Evolutionary conservation across 2,113 vertebrate genomes (phyloP).

Genomic region (Nycticryphes semicollaris): DNA sequence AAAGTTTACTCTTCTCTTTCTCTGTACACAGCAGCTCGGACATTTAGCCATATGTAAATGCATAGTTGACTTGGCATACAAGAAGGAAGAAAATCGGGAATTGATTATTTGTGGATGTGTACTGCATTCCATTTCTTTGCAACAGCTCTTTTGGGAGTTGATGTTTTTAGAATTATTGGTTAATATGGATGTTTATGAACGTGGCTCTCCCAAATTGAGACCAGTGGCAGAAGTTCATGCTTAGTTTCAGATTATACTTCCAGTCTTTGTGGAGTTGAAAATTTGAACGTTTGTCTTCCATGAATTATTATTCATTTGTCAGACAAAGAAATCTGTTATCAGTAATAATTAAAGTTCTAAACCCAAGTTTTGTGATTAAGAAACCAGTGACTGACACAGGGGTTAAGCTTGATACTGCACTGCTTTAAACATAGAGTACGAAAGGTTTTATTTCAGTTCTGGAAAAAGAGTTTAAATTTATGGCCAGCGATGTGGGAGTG

Average conservation of each 20-base stretch:
- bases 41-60: not conserved
- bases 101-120: not conserved
- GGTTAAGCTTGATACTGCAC: not conserved
- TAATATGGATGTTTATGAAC: not conserved
- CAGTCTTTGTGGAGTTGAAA: not conserved
- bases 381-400: not conserved
- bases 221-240: not conserved
- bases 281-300: not conserved
- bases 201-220: not conserved
- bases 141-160: not conserved
- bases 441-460: not conserved
- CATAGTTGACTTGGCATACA: not conserved
- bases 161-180: not conserved
- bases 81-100: not conserved
- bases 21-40: not conserved
- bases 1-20: not conserved
- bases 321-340: not conserved
- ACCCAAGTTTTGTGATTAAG: not conserved
- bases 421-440: not conserved
- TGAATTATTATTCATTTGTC: not conserved
- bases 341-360: not conserved
- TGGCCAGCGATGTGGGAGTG: not conserved
- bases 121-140: not conserved
- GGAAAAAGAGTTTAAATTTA: not conserved
- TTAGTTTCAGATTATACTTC: not conserved